Conservation (phyloP, 2,888 invertebrate species). For the Agrochola lota region DNA sequence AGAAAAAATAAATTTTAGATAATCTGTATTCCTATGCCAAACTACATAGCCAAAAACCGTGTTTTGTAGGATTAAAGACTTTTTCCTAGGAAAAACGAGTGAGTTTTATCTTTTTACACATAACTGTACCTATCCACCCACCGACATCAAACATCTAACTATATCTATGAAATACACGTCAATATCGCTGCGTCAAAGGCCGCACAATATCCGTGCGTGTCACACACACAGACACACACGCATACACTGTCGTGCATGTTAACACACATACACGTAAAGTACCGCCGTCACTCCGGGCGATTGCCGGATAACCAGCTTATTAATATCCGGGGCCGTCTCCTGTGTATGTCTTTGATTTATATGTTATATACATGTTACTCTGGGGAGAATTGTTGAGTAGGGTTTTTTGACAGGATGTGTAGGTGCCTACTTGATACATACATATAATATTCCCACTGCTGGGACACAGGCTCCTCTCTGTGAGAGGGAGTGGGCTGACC, state of each 20-base stretch:
- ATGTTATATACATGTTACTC: slow-evolving; percentile 42
- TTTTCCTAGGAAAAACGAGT: neutral
- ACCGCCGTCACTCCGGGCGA: slow-evolving; percentile 75
- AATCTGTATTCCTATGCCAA: neutral
- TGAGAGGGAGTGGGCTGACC: no score
- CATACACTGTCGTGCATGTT: slow-evolving; percentile 52
- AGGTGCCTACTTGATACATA: neutral
- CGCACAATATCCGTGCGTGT: slow-evolving; percentile 65
- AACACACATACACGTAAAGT: slow-evolving; percentile 58
- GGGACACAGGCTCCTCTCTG: no score
- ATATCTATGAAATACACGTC: slow-evolving; percentile 60
- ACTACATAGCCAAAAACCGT: neutral
- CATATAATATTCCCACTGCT: no score
- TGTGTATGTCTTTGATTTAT: slow-evolving; percentile 68
- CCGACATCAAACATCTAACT: slow-evolving; percentile 27
- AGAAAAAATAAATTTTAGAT: no score
- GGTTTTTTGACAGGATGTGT: slow-evolving; percentile 25
- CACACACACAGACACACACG: slow-evolving; percentile 40
- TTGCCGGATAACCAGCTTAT: slow-evolving; percentile 81
- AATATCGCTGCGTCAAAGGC: slow-evolving; percentile 60
- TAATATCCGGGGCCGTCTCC: slow-evolving; percentile 81
- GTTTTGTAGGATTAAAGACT: neutral
- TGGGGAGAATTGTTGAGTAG: slow-evolving; percentile 1
- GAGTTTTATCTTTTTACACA: neutral
- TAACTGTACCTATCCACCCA: slow-evolving; percentile 1